Conservation (phyloP, 2,888 invertebrate species). For the Trissoscelio sp. region DNA sequence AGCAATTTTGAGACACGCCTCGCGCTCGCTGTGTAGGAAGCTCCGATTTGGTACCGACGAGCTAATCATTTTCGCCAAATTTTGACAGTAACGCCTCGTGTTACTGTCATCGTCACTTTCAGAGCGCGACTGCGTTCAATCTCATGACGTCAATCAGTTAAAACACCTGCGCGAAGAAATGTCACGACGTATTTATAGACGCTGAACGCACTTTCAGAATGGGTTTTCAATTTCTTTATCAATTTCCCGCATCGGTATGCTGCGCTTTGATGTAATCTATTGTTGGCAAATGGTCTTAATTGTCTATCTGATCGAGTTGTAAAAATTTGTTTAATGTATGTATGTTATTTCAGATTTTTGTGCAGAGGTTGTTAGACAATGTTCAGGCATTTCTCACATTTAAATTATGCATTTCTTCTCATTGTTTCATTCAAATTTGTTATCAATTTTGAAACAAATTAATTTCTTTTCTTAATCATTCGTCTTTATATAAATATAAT, state of each 20-base stretch:
- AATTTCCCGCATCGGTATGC: conserved; percentile 10
- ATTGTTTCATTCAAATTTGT: no score
- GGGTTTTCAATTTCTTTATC: conserved; percentile 14
- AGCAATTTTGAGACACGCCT: conserved; percentile 54
- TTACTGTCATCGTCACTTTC: conserved; percentile 44
- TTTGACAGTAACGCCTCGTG: background rate
- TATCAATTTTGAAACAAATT: no score
- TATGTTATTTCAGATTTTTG: no score
- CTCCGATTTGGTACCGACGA: conserved; percentile 75
- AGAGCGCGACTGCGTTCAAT: conserved; percentile 1
- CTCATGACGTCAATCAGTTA: conserved; percentile 16
- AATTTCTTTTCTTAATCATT: no score
- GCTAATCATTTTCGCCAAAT: conserved; percentile 73
- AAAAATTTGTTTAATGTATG: no score
- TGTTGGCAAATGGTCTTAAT: no score
- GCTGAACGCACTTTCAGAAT: conserved; percentile 11
- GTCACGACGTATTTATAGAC: conserved; percentile 41
- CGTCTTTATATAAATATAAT: no score
- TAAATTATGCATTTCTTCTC: no score
- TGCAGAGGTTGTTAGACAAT: no score
- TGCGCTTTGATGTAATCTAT: no score
- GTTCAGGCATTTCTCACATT: no score
- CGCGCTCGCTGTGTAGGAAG: conserved; percentile 74
- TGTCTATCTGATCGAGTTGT: no score
- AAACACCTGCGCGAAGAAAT: conserved; percentile 52